phyloP scores from a whole-genome alignment of 2,797 vertebrate species.

The Danio tinwini region DNA sequence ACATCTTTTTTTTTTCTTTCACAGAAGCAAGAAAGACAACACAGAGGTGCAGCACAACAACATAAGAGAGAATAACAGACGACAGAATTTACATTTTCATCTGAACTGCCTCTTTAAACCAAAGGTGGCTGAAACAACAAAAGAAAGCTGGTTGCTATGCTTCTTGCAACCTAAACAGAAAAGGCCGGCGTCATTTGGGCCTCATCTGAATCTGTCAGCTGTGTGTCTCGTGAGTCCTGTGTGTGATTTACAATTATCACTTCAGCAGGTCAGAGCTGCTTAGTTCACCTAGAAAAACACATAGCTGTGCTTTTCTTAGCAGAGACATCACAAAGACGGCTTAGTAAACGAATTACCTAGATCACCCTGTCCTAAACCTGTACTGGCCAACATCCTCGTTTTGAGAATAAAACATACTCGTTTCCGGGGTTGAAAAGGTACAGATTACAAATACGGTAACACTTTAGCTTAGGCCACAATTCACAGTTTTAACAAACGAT shows the following conservation, averaged over 20 bases:
- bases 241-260: slow-evolving; percentile 31
- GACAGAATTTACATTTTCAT: not conserved
- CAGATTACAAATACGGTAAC: no score
- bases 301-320: not conserved
- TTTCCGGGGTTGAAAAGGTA: no score
- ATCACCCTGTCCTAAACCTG: slow-evolving; percentile 1
- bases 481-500: no score
- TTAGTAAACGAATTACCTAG: slow-evolving; percentile 20
- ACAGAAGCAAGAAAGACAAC: not conserved
- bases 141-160: not conserved
- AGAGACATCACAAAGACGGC: slow-evolving; percentile 15
- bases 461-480: no score
- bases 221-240: not conserved
- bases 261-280: slow-evolving; percentile 26
- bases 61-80: not conserved
- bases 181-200: not conserved
- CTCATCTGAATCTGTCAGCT: slow-evolving; percentile 18
- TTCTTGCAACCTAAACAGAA: not conserved
- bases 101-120: not conserved
- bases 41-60: no score
- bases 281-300: not conserved
- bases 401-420: not conserved
- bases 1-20: not conserved
- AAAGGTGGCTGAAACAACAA: not conserved
- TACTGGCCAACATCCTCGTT: not conserved